A percentile compares a stretch with the other conserved stretches of the same genome.
phyloP scores from a whole-genome alignment of 2,113 vertebrate genomes.

The Falco punctatus region DNA sequence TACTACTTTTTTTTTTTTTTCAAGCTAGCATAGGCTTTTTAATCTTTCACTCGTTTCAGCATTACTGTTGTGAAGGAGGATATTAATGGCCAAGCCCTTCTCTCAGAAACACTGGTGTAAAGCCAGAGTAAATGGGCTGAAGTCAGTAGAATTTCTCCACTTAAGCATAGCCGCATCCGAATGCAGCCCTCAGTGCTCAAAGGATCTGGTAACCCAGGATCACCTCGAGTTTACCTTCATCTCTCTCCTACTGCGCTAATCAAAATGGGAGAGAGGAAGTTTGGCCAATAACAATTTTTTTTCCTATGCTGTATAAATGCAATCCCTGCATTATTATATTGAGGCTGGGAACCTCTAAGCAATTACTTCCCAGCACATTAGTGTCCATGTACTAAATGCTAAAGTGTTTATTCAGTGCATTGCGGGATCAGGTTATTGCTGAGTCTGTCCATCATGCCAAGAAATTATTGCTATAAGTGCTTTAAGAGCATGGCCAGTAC shows the following conservation, averaged over 20 bases:
- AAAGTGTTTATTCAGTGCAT: constrained; percentile 75
- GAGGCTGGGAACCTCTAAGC: constrained; percentile 68
- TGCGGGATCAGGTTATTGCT: constrained; percentile 68
- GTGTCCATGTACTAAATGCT: constrained; percentile 68
- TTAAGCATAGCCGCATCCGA: not conserved
- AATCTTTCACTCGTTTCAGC: constrained; percentile 45
- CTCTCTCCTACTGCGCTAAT: not conserved
- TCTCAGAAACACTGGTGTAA: not conserved
- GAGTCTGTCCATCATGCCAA: constrained; percentile 72
- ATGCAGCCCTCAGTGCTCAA: not conserved
- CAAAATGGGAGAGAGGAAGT: constrained; percentile 46
- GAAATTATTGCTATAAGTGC: constrained; percentile 67
- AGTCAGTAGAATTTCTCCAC: not conserved
- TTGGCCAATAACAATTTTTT: not conserved
- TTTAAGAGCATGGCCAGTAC: constrained; percentile 47
- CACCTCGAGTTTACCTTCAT: not conserved
- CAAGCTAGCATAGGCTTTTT: constrained; percentile 32
- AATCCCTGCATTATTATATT: constrained; percentile 64
- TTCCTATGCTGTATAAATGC: constrained; percentile 45
- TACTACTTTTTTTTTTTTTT: not conserved
- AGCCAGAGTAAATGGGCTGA: constrained; percentile 1
- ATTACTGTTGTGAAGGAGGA: not conserved
- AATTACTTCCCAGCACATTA: constrained; percentile 73
- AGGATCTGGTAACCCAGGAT: not conserved
- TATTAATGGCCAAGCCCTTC: not conserved